Conservation (phyloP, 2,797 vertebrate genomes). For the Diplodus puntazzo region DNA sequence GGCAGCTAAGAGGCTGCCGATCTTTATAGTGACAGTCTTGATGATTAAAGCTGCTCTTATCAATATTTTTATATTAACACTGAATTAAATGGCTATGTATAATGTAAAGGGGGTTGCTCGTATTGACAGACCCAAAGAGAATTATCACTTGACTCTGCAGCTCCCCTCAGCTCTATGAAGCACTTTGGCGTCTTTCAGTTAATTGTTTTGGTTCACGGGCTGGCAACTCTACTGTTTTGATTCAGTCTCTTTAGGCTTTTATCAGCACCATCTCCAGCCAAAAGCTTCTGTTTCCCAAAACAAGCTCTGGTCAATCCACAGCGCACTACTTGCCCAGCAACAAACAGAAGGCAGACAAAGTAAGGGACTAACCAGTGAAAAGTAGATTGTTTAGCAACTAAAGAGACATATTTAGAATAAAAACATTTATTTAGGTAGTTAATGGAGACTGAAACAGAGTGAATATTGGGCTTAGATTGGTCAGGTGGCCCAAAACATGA, state of each 20-base stretch:
- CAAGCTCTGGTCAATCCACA: not conserved
- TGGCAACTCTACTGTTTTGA: no score
- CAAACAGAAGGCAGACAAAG: not conserved
- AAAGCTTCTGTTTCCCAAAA: not conserved
- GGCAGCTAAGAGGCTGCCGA: not conserved
- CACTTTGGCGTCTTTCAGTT: not conserved
- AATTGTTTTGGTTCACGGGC: not conserved
- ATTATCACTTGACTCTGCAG: not conserved
- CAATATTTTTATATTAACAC: conserved; percentile 6
- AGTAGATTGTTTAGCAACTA: not conserved
- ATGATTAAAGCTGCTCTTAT: conserved; percentile 19
- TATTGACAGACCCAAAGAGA: not conserved
- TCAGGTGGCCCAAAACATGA: not conserved
- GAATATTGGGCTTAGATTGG: not conserved
- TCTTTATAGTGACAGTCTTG: not conserved
- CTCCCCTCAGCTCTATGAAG: not conserved
- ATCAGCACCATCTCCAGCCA: not conserved
- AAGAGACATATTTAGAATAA: not conserved
- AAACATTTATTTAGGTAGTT: not conserved
- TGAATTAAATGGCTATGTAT: not conserved
- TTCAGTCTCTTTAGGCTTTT: not conserved
- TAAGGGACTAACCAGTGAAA: not conserved
- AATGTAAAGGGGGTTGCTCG: not conserved
- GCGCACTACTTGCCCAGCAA: not conserved
- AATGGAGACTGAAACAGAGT: not conserved